Base-by-base conservation (phyloP, 2,113 vertebrate genomes). In the Pollachius pollachius region DNA sequence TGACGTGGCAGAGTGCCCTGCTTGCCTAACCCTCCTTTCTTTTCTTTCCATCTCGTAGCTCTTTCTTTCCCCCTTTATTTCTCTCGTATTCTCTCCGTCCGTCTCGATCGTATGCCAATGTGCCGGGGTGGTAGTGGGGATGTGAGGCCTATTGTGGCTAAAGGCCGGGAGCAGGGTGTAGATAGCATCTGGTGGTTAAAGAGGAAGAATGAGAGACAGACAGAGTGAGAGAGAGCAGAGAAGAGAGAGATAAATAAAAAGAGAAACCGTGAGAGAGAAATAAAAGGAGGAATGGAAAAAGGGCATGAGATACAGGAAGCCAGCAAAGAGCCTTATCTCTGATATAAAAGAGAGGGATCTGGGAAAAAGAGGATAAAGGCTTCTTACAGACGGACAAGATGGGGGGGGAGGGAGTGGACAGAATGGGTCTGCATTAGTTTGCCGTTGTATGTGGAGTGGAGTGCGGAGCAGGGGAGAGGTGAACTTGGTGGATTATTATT, bases 111-210 rank as follows among this genome's bases (percentile, higher is more conserved):
- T 59, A 72, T 79, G 78, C 87, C 41, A 48, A 13, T 48, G 41
- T 48, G 41, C 12, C 2, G 41, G 41, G 41, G 41, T 57, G 54
- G 12, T 54, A n/a, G 54, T 16, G 54, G 13, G 54, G 15, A 0
- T 85, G 85, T 82, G 71, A 77, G 77, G 77, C 71, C 81, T 65
- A 78, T 88, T 87, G 85, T 83, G 81, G 76, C 76, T 60, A 37
- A 67, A 48, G 84, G 79, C 77, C 30, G 41, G 41, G 41, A 9
- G 79, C 74, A 70, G 63, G 48, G 77, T 71, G 72, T 68, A 76
- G 87, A 86, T 84, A 86, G 71, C 81, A 86, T 87, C 86, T 82
- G 80, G 73, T 85, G 68, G 73, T 87, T 85, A 85, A 48, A 64
- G 65, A 65, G 67, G 58, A 61, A 69, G n/a, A 72, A 65, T 15